Evolutionary conservation across 2,888 invertebrate genomes (phyloP).

Genomic region (Polydesmus complanatus): DNA sequence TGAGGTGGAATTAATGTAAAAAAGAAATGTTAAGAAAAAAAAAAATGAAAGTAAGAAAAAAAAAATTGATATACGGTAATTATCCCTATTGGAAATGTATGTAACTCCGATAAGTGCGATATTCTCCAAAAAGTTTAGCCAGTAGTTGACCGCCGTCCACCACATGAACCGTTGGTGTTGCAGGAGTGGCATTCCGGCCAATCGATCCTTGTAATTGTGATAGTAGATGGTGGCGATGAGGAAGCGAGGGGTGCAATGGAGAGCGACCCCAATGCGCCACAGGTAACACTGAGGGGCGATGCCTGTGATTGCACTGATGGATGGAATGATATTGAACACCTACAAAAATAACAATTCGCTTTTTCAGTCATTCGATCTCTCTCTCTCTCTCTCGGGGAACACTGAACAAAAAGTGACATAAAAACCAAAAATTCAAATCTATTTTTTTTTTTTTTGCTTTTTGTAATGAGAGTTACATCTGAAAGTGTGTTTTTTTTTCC

Average conservation of each 20-base stretch:
- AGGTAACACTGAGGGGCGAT: constrained; percentile 82
- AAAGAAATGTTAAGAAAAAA: neutral
- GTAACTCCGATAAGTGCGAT: constrained; percentile 78
- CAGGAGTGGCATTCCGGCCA: constrained; percentile 24
- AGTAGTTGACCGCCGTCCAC: constrained; percentile 41
- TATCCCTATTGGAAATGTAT: constrained; percentile 84
- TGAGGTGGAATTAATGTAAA: constrained; percentile 5
- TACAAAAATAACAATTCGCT: too few species aligned
- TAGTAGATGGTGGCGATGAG: constrained; percentile 75
- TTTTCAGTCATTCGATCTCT: too few species aligned
- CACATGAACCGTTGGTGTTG: constrained; percentile 33
- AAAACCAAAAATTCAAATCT: too few species aligned
- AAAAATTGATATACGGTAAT: constrained; percentile 63
- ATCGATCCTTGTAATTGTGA: constrained; percentile 58
- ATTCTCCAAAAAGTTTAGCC: constrained; percentile 72
- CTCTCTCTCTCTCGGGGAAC: too few species aligned
- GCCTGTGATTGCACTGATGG: constrained; percentile 89
- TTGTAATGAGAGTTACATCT: too few species aligned
- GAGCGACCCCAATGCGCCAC: constrained; percentile 81
- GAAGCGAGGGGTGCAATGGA: constrained; percentile 80
- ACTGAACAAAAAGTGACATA: too few species aligned
- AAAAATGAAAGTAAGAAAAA: neutral
- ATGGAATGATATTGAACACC: constrained; percentile 89
- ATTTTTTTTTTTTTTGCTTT: too few species aligned
- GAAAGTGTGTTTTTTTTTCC: too few species aligned